Percentiles rank a stretch among this genome's conserved stretches.
Conservation (phyloP, 2,797 vertebrate species). For the Bradypus variegatus region DNA sequence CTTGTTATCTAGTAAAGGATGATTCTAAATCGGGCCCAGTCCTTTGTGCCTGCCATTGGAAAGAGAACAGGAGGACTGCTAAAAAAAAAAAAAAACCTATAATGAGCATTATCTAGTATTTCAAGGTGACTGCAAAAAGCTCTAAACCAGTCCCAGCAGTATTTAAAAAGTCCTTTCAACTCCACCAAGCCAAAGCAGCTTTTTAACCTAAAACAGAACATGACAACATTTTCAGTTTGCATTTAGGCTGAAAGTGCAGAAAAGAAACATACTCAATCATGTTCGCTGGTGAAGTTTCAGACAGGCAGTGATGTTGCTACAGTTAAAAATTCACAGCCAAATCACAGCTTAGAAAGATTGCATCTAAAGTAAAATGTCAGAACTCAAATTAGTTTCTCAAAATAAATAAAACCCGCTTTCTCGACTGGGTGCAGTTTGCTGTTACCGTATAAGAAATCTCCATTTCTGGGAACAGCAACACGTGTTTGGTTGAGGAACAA, state of each 20-base stretch:
- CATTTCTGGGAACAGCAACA: constrained; percentile 55
- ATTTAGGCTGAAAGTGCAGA: constrained; percentile 2
- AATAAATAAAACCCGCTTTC: neutral
- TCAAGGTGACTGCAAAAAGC: neutral
- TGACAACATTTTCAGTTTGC: neutral
- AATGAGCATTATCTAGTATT: neutral
- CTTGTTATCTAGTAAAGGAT: neutral
- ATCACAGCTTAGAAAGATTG: neutral
- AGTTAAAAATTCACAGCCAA: neutral
- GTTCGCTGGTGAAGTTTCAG: neutral
- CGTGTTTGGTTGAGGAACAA: constrained; percentile 25
- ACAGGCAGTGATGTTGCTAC: neutral
- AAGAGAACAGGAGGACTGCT: neutral
- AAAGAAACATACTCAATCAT: neutral
- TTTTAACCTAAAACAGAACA: neutral
- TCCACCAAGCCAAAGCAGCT: neutral
- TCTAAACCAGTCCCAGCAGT: neutral
- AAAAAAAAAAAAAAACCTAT: neutral
- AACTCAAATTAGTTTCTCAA: constrained; percentile 5
- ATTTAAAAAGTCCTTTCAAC: neutral
- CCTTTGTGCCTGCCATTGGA: neutral
- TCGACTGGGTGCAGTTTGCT: neutral
- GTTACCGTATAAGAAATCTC: constrained; percentile 37
- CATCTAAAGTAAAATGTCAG: neutral
- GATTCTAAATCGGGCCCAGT: neutral